These are phyloP conservation scores for Malurus alboscapulatus DNA, from an alignment of 2,113 vertebrate genomes.

Conservation along the genomic window DNA sequence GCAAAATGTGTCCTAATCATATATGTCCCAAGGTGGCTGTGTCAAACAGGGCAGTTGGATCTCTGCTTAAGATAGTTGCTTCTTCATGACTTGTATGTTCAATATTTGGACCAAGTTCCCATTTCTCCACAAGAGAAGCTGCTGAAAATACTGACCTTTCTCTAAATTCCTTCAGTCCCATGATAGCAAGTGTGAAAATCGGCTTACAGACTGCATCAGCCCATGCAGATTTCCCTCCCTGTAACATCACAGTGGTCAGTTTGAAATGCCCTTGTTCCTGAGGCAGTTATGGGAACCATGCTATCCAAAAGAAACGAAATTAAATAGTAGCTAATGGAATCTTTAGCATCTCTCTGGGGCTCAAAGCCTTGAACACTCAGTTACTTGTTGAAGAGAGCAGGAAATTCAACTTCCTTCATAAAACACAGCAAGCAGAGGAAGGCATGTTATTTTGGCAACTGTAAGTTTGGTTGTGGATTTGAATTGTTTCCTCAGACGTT, in stretches of 20 bases:
- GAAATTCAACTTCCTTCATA: constrained; percentile 19
- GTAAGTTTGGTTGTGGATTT: neutral
- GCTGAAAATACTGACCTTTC: neutral
- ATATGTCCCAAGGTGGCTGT: neutral
- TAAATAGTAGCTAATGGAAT: neutral
- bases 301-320: neutral
- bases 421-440: neutral
- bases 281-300: neutral
- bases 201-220: accelerated
- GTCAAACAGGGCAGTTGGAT: neutral
- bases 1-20: neutral
- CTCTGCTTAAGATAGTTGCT: neutral
- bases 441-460: neutral
- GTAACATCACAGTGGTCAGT: neutral
- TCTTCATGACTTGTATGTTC: neutral
- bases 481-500: neutral
- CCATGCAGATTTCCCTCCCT: neutral
- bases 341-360: neutral
- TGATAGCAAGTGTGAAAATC: neutral
- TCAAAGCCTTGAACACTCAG: neutral
- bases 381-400: neutral
- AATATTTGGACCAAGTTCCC: neutral
- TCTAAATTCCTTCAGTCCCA: neutral
- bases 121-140: neutral
- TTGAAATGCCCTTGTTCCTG: neutral